Evolutionary conservation across 2,888 invertebrate species (phyloP), one percentile per base, ranked within the genome.

Genomic region (Eueremaeus valkanovi): DNA sequence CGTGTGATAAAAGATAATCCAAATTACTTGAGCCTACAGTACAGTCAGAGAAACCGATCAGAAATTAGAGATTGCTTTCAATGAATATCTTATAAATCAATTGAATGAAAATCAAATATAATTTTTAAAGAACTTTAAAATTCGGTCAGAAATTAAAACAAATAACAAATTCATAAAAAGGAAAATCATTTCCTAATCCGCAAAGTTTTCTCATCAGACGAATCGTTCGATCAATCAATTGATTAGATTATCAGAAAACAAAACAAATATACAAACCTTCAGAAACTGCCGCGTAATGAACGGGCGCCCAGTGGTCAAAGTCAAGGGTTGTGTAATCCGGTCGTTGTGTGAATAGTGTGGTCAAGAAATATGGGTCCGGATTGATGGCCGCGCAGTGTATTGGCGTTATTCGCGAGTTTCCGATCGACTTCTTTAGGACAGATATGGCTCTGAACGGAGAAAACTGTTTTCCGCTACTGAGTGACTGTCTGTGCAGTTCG

Each of bases 241-340:
- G 1, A 51, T n/a, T 5, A 55, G 55, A 6, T 9, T 27, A 29
- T 16, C 29, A 18, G 13, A 77, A 85, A 85, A 6, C 81, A 85
- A 5, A 84, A 9, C 11, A 40, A 11, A 40, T 40, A 21, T 55
- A 21, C 36, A 2, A 81, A n/a, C 84, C 83, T 72, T 83, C 82
- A 79, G 85, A 86, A 2, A 83, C 86, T 8, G 86, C 85, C 16
- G 87, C 86, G 81, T 85, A 87, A 80, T 87, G 87, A 68, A 86
- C 83, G 0, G 85, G 84, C 61, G 83, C 80, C 79, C 85, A 82
- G 42, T 83, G 82, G 49, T 83, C 81, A 55, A 81, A 80, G 80
- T 87, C 87, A 5, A 29, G n/a, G 33, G 86, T 78, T 78, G 84
- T 83, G 77, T 83, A 83, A 73, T 85, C 85, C 0, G 86, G 85